Percentiles rank a stretch among this genome's conserved stretches.
These are phyloP conservation scores for Tenthredo distinguenda DNA, from an alignment of 2,888 invertebrate genomes.

Conservation along the genomic window DNA sequence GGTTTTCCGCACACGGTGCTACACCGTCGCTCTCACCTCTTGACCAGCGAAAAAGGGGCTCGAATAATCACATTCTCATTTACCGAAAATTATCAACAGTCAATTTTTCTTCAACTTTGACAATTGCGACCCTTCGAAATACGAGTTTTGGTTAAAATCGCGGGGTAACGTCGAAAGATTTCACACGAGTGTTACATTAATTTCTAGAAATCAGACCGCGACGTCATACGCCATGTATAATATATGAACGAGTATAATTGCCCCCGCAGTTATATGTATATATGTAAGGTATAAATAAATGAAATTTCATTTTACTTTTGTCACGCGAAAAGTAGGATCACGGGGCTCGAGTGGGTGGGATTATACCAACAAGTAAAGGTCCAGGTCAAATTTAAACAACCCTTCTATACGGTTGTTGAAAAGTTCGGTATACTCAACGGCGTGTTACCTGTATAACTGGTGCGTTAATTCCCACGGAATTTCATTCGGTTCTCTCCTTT, in stretches of 20 bases:
- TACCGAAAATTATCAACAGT: no score
- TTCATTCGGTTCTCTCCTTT: neutral
- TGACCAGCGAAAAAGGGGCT: neutral
- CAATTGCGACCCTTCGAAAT: no score
- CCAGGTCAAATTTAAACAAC: conserved; percentile 5
- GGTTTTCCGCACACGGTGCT: neutral
- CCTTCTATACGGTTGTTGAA: neutral
- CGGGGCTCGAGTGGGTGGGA: neutral
- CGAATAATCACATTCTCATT: no score
- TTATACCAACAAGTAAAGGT: neutral
- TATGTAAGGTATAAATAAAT: neutral
- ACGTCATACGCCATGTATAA: neutral
- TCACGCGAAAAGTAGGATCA: conserved; percentile 1
- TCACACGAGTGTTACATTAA: neutral
- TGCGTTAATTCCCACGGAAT: neutral
- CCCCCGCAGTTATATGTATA: neutral
- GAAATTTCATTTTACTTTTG: conserved; percentile 3
- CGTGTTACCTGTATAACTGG: neutral
- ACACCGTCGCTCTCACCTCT: neutral
- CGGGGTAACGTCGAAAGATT: no score
- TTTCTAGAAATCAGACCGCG: neutral
- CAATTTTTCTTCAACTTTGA: no score
- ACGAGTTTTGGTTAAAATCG: no score
- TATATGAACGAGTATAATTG: neutral
- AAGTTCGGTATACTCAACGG: neutral